These are phyloP conservation scores for Pammene fasciana DNA, from an alignment of 2,888 invertebrate species.

Conservation along the genomic window DNA sequence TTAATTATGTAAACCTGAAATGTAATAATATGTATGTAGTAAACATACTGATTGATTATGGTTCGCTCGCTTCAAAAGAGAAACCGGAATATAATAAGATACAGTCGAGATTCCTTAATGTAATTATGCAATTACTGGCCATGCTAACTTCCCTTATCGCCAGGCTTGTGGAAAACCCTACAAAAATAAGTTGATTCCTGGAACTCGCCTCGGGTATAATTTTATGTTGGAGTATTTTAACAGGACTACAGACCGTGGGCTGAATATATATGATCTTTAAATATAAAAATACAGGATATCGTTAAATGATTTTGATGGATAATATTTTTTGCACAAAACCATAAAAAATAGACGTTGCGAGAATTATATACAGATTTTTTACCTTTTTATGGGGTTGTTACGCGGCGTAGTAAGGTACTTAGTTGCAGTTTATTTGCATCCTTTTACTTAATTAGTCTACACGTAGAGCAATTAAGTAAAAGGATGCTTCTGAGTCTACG, in stretches of 20 bases:
- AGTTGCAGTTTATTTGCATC: neutral
- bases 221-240: constrained; percentile 26
- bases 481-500: neutral
- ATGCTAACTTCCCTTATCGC: constrained; percentile 37
- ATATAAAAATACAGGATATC: neutral
- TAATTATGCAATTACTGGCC: constrained; percentile 39
- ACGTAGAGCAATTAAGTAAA: neutral
- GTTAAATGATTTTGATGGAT: neutral
- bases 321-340: neutral
- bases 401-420: neutral
- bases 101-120: constrained; percentile 33
- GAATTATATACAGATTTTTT: neutral
- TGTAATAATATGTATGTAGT: constrained; percentile 4
- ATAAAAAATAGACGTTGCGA: neutral
- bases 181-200: constrained; percentile 35
- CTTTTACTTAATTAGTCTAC: neutral
- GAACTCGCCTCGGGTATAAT: constrained; percentile 27
- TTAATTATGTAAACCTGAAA: neutral
- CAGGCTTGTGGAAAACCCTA: constrained; percentile 32
- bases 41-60: constrained; percentile 21
- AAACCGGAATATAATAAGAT: constrained; percentile 36
- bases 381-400: neutral
- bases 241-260: neutral
- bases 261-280: constrained; percentile 5
- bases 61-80: constrained; percentile 16